Base-by-base conservation (phyloP, 2,888 invertebrate genomes). In the Corbicula japonica region DNA sequence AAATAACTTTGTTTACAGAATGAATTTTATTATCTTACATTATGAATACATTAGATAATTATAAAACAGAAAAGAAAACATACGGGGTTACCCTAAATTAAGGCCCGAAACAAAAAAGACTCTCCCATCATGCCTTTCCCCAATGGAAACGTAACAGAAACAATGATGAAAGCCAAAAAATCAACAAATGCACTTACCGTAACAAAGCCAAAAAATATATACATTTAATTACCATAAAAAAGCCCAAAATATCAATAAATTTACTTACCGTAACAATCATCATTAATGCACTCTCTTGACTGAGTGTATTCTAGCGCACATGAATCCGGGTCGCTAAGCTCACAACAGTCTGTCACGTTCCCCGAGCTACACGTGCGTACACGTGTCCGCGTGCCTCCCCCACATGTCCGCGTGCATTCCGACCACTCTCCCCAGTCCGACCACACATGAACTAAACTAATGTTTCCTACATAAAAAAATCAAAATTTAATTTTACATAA, bases 351-450 rank as follows among this genome's bases (percentile, higher is more conserved):
- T 8, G 71, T 66, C n/a, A 35, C 61, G 46, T 68, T 62, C 44
- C 75, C 79, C 34, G 61, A 41, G 60, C 54, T 54, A 46, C 79
- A 79, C 34, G 68, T 68, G 50, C 79, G 61, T 3, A 48, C 56
- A 21, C 79, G 71, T 8, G 68, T 56, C 30, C 60, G 56, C 15
- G 30, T 48, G 5, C 79, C 79, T 15, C 79, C 79, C 1, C 79
- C 79, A 56, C 79, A 79, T 38, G 79, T 75, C 34, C 52, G 41
- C 2, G 75, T 63, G 32, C 79, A 79, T 18, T 56, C 79, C 0
- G 71, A 71, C 79, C 79, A 79, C 1, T 74, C 48, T 21, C 79
- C 62, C 79, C 79, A 79, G 5, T 35, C 46, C 21, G 78, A 78
- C 78, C 78, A 78, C 15, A 30, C 28, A 12, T 41, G n/a, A n/a